These are phyloP conservation scores for Mormoops blainvillei DNA, from an alignment of 2,113 vertebrate species.

Conservation along the genomic window DNA sequence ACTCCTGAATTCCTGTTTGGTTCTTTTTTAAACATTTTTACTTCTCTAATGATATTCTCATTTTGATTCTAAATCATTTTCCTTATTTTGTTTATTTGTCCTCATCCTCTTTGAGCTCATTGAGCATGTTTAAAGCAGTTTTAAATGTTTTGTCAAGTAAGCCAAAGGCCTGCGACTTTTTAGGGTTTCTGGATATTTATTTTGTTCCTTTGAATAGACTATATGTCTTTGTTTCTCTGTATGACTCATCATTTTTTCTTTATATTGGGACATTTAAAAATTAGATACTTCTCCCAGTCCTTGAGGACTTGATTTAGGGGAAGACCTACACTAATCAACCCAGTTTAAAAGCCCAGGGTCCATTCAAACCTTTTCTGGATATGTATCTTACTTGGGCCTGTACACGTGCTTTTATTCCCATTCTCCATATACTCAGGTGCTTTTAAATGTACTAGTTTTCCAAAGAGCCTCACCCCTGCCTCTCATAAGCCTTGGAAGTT, in stretches of 20 bases:
- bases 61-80: background rate
- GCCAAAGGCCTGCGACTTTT: background rate
- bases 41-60: background rate
- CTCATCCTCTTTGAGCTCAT: background rate
- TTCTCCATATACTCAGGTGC: background rate
- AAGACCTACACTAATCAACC: background rate
- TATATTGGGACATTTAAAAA: background rate
- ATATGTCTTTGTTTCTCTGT: background rate
- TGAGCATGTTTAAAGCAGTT: background rate
- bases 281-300: background rate
- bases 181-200: background rate
- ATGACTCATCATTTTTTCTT: background rate
- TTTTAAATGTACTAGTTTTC: background rate
- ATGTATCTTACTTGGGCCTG: background rate
- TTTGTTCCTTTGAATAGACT: background rate
- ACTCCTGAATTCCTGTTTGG: background rate
- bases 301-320: background rate
- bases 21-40: background rate
- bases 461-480: background rate
- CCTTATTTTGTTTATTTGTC: background rate
- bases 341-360: background rate
- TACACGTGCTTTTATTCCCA: background rate
- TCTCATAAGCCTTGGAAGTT: background rate
- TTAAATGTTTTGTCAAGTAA: background rate
- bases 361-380: background rate